Evolutionary conservation across 37 sponge, comb jelly and placozoan genomes (phyloP), one percentile per base, ranked within the genome.

Genomic region (Axinella damicornis): DNA sequence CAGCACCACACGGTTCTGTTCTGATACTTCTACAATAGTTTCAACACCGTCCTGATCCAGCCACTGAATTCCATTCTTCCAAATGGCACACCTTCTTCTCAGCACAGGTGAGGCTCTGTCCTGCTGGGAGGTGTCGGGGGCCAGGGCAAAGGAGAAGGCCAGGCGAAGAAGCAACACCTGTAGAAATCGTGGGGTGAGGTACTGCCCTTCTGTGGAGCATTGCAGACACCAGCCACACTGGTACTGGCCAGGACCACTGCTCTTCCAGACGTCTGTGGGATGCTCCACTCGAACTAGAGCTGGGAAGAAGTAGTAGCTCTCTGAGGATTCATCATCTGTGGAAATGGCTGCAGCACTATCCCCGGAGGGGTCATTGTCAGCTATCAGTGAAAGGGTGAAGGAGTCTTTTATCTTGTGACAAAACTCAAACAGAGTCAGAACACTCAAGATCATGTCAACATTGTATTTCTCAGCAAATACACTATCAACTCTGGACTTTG

Each of bases 41-140:
- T 80, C 71, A 22, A 64, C 57, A 6, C 71, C 81, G 52, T 68
- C 38, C 30, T 1, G 52, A 38, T 46, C 52, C 2, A 52, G 65
- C 81, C 81, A 80, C 2, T 65, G 81, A 33, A 80, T 80, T 9
- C 81, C 81, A 65, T 22, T 53, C 57, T 66, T 80, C 81, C 81
- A 80, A 11, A 68, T 19, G 20, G 63, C 68, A 34, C 81, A 69
- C 21, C 38, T 46, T 53, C 71, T 25, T 38, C 41, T 41, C 25
- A 71, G 20, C 22, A 25, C 25, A 27, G 62, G 62, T 22, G 22
- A 27, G 25, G 62, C 25, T 40, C 22, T 53, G 9, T 24, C 19
- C 22, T 55, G 22, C 36, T 39, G 62, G 28, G 61, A 27, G 35
- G 36, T 65, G 31, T 33, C 31, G 5, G 52, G 21, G 16, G 57